Base-by-base conservation (phyloP, 2,797 vertebrate genomes). In the Threskiornis aethiopicus region DNA sequence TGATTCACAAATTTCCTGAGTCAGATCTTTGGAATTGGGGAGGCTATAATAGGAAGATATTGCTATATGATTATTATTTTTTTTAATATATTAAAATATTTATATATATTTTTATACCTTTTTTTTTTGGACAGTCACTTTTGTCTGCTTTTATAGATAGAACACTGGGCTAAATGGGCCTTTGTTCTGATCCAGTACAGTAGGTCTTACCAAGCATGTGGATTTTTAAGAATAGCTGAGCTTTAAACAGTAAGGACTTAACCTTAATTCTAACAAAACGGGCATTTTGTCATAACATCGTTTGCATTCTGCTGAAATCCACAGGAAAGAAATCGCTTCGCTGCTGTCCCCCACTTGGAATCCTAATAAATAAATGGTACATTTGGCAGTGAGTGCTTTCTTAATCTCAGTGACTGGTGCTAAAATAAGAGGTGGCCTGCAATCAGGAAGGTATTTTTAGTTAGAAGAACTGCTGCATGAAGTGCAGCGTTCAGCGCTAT, bases 381-480 rank as follows among this genome's bases (percentile, higher is more conserved):
- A n/a, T 78, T 70, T 83, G 69, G 22, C 78, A 93, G 31, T 8
- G 55, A 92, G 44, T 15, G 11, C 31, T 90, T 44, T 92, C 78
- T 70, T 77, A 77, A 20, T 93, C 84, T 89, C 49, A 79, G 75
- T 73, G 75, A 85, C 89, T 87, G 75, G 31, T 87, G 75, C 47
- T 93, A 90, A 95, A 95, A 92, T 87, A 91, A 79, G 46, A 87
- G 58, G 41, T 77, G 71, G 71, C 42, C 81, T 89, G 78, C 44
- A 89, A 90, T 83, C 59, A 83, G 67, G 64, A 87, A 89, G 55
- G 9, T 83, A 91, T 66, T 95, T 96, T 89, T 90, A 82, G 66
- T 82, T 87, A 67, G 59, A 89, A 61, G 47, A 92, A 80, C 57
- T 71, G 51, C 65, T 85, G 62, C 37, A 25, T 62, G 57, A 87